Evolutionary conservation across 1,140 invertebrate species (phyloP), one percentile per base, ranked within the genome.

Genomic region (Asobara japonica): DNA sequence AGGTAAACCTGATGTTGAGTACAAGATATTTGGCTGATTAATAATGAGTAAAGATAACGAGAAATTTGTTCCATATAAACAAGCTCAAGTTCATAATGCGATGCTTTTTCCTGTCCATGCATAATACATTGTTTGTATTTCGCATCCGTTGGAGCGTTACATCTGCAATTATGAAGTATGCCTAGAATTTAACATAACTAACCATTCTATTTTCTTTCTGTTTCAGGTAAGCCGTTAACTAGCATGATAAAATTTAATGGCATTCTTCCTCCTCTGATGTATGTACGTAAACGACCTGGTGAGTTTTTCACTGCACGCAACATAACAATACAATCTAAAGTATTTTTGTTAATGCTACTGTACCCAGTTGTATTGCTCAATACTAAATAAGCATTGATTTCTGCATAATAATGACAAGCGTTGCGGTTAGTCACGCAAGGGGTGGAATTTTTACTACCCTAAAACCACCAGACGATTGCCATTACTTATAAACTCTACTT

Each of bases 321-420:
- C 33, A 31, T 11, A 1, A 30, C 30, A 6, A 0, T 1, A 25
- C 45, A 64, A 18, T n/a, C 10, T 16, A 10, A 65, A 65, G 18
- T 31, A 65, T n/a, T 11, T 25, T 16, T 65, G 6, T 36, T 18
- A 6, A 29, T 61, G 7, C 31, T 29, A 11, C 45, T 22, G 4
- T 38, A n/a, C 29, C 22, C 62, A 20, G 25, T 38, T 11, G 33
- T 69, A 30, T 56, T 29, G 18, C 36, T 65, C 61, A 33, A 71
- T 71, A 65, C 64, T 27, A 20, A 71, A 41, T n/a, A 27, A 51
- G 31, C 70, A 66, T 66, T 72, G 70, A 72, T 72, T 72, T 65
- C 16, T 60, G 38, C 36, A 71, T 45, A 65, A 65, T 72, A 66
- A 65, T 22, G 65, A 8, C n/a, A 38, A 29, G 38, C 65, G 48